phyloP scores from a whole-genome alignment of 2,888 invertebrate species.

The Plebejus argus region DNA sequence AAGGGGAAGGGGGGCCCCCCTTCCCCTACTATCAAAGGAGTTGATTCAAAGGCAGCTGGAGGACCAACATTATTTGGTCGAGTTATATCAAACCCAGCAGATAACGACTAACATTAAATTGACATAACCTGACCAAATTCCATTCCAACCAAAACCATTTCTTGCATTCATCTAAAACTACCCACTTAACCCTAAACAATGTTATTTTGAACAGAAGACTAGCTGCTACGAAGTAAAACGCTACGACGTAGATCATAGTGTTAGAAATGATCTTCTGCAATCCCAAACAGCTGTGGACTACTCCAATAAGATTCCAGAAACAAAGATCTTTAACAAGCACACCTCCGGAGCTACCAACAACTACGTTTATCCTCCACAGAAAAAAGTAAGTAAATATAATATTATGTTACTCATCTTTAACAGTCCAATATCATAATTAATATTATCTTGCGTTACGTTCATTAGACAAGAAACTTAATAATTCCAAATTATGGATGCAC shows the following conservation, averaged over 20 bases:
- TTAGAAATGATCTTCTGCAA: conserved; percentile 54
- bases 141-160: too few relatives aligned
- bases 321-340: conserved; percentile 60
- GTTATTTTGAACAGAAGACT: conserved; percentile 49
- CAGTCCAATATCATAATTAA: too few relatives aligned
- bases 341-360: conserved; percentile 58
- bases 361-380: conserved; percentile 59
- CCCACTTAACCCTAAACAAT: not conserved
- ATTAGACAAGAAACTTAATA: not conserved
- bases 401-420: too few relatives aligned
- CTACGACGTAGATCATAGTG: conserved; percentile 59
- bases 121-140: too few relatives aligned
- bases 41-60: too few relatives aligned
- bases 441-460: too few relatives aligned
- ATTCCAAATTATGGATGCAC: not conserved
- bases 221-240: conserved; percentile 53
- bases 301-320: conserved; percentile 56
- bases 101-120: too few relatives aligned
- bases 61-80: too few relatives aligned
- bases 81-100: too few relatives aligned
- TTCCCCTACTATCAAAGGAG: not conserved
- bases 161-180: too few relatives aligned
- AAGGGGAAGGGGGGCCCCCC: too few relatives aligned
- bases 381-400: conserved; percentile 51
- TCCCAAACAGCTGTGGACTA: conserved; percentile 60